A percentile compares a stretch with the other conserved stretches of the same genome.
Evolutionary conservation across 2,888 invertebrate species (phyloP).

Genomic region (Strigamia crassipes): DNA sequence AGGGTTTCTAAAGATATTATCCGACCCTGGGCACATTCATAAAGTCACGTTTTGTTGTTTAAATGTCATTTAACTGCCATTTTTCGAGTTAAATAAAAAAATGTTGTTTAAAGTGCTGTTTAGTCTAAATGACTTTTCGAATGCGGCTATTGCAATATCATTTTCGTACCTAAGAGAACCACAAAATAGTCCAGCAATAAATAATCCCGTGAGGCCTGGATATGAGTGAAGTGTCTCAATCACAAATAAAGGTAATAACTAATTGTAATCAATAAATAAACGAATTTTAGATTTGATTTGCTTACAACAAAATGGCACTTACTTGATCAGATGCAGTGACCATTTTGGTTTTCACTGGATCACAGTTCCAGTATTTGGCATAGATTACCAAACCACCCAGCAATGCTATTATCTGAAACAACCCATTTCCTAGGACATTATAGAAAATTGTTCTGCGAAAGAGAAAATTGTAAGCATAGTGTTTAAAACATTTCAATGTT

Average conservation of each 20-base stretch:
- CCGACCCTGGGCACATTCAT: no score
- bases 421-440: not conserved
- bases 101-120: no score
- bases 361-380: constrained; percentile 58
- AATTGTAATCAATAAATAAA: constrained; percentile 55
- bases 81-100: no score
- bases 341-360: constrained; percentile 56
- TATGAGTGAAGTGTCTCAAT: constrained; percentile 77
- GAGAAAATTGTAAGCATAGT: not conserved
- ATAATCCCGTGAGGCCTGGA: constrained; percentile 84
- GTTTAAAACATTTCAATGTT: not conserved
- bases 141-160: not conserved
- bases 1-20: no score
- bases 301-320: not conserved
- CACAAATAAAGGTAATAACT: constrained; percentile 86
- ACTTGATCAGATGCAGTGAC: constrained; percentile 27
- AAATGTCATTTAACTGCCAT: no score
- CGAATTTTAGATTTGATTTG: not conserved
- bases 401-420: not conserved
- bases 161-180: constrained; percentile 83
- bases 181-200: constrained; percentile 93
- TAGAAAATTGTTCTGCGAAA: not conserved
- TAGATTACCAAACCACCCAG: constrained; percentile 57
- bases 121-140: no score
- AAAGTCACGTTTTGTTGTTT: no score